Evolutionary conservation across 1,140 invertebrate genomes (phyloP), one percentile per base, ranked within the genome.

Genomic region (Thrips palmi): DNA sequence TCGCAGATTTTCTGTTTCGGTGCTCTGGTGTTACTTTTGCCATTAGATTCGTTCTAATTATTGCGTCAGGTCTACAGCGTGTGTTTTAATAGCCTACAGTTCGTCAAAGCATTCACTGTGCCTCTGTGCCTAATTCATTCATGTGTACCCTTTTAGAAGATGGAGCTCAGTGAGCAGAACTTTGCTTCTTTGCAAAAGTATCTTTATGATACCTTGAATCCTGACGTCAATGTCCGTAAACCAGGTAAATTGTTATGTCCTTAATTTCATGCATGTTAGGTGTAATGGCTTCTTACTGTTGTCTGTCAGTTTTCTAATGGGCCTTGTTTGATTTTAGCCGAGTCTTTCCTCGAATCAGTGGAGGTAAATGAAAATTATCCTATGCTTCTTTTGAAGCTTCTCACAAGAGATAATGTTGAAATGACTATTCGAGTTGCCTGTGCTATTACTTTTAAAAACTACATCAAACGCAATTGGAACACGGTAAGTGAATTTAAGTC

Each of bases 361-460:
- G 91, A 94, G 65, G 58, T 69, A 1, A 91, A 91, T 57, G 74
- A 86, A 52, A 88, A 91, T 55, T 97, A 92, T 65, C 74, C 87
- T 1, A 60, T 93, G 5, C 56, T 96, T 15, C 58, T 97, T 17
- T 62, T 96, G 2, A 71, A 82, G 49, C 62, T 96, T 6, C 71
- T 94, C 37, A 77, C 86, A 43, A 87, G 84, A 49, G 71, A 77
- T 45, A 70, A 76, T 46, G 62, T 79, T 18, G 77, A 88, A 45
- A 58, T 78, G 42, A 81, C 77, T 4, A 80, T 94, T 32, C 65
- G 87, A 49, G 65, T 91, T 28, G 79, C 87, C 24, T 85, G 83
- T 31, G 77, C 89, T 29, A 78, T 97, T 47, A 78, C 82, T 11
- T 93, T 98, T 51, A 98, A 98, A 58, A 98, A 98, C 59, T 93